Evolutionary conservation across 2,888 invertebrate species (phyloP).

Genomic region (Abscondita cerata): DNA sequence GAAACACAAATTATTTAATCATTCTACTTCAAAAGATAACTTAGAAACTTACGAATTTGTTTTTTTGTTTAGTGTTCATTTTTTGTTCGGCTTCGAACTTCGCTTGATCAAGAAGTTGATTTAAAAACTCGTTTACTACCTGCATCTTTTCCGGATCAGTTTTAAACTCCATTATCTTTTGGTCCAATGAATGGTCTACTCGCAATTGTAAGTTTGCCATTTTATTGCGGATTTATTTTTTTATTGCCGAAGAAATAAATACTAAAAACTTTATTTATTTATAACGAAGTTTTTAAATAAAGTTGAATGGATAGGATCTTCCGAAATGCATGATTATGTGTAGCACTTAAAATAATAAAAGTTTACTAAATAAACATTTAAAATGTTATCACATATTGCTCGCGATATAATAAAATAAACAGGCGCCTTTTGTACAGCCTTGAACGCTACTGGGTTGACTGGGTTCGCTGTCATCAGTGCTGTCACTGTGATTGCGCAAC

Average conservation of each 20-base stretch:
- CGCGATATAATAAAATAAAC: constrained; percentile 2
- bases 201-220: constrained; percentile 53
- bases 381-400: constrained; percentile 27
- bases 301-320: neutral
- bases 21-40: constrained; percentile 7
- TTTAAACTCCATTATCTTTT: constrained; percentile 55
- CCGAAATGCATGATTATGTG: constrained; percentile 13
- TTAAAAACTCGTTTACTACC: constrained; percentile 55
- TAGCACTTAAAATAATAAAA: constrained; percentile 19
- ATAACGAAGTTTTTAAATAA: neutral
- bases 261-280: constrained; percentile 5
- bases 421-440: neutral
- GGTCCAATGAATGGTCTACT: constrained; percentile 51
- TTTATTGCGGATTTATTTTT: constrained; percentile 33
- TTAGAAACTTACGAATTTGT: constrained; percentile 50
- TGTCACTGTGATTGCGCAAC: constrained; percentile 18
- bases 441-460: neutral
- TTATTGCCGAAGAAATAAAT: constrained; percentile 27
- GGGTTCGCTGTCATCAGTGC: constrained; percentile 19
- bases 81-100: constrained; percentile 53
- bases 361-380: constrained; percentile 17
- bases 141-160: constrained; percentile 57
- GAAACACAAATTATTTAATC: constrained; percentile 34
- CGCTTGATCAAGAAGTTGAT: constrained; percentile 55
- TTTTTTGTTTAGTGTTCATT: constrained; percentile 46